Evolutionary conservation across 1,140 invertebrate species (phyloP), one percentile per base, ranked within the genome.

Genomic region (Aphelenchoides avenae): DNA sequence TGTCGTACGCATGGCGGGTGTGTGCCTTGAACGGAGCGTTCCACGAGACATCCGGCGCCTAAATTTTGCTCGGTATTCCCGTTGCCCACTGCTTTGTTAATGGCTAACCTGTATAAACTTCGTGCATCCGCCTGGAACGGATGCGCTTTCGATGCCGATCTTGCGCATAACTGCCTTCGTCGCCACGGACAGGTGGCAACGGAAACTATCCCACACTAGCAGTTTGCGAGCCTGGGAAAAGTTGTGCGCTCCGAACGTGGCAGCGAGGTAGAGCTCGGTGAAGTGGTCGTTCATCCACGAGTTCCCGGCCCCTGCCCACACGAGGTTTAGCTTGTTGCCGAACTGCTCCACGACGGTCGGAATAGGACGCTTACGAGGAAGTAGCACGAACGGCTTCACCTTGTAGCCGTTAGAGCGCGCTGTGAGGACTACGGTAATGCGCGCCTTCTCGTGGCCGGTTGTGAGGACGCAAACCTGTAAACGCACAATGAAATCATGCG

Each of bases 191-290:
- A 54, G 15, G 11, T 53, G 51, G n/a, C 48, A 53, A 26, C 51
- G n/a, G 15, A 53, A 53, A 3, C 20, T 26, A n/a, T 53, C 51
- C 42, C 51, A 53, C 11, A 53, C 51, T 1, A 53, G 15, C 13
- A 53, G 48, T 5, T 51, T 54, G 0, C 42, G 37, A 53, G n/a
- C n/a, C n/a, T n/a, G n/a, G n/a, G n/a, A 53, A 53, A 2, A 53
- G n/a, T 2, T 27, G 30, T 46, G 15, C 27, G 5, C 51, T n/a
- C n/a, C 43, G 11, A 53, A 5, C 11, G 33, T 18, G 11, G 6
- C 33, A 9, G 18, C 18, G n/a, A 53, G 52, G 27, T 52, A 53
- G 2, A 48, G 13, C 3, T 11, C 6, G 20, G 51, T 53, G 24
- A 13, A 5, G 1, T 1, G n/a, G 11, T 53, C 51, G 24, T 53